phyloP scores from a whole-genome alignment of 2,797 vertebrate species.

The Eidolon dupreanum region DNA sequence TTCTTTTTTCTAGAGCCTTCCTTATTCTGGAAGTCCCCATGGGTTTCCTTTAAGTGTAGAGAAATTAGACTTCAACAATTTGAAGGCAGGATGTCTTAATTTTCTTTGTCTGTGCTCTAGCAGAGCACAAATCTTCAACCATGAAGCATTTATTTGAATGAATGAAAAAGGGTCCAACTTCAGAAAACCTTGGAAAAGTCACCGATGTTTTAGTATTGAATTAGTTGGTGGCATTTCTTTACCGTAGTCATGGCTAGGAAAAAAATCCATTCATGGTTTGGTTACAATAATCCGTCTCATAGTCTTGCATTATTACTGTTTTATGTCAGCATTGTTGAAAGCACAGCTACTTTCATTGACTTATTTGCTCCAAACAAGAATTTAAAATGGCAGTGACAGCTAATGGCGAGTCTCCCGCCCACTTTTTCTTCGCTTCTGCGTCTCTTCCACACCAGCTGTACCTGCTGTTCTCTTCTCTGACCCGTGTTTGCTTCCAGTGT shows the following conservation, averaged over 20 bases:
- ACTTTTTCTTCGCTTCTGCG: background rate
- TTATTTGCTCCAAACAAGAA: background rate
- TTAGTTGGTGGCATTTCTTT: background rate
- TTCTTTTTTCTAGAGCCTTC: background rate
- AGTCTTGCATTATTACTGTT: background rate
- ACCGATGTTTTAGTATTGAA: background rate
- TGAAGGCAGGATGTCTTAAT: background rate
- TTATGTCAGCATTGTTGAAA: background rate
- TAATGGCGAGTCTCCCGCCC: rapidly evolving
- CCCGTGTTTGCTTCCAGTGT: background rate
- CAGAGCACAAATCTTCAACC: background rate
- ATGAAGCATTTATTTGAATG: background rate
- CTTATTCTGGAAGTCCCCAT: background rate
- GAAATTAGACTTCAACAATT: background rate
- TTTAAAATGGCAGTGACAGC: background rate
- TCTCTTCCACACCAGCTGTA: background rate
- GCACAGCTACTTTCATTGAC: background rate
- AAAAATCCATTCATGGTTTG: background rate
- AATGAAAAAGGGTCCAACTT: background rate
- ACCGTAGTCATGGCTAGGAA: background rate
- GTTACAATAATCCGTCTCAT: background rate
- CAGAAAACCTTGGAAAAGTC: background rate
- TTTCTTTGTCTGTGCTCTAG: background rate
- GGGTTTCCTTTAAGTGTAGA: background rate
- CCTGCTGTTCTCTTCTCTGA: background rate